A percentile compares a stretch with the other conserved stretches of the same genome.
phyloP scores from a whole-genome alignment of 2,797 vertebrate genomes.

The Bufotes viridis region DNA sequence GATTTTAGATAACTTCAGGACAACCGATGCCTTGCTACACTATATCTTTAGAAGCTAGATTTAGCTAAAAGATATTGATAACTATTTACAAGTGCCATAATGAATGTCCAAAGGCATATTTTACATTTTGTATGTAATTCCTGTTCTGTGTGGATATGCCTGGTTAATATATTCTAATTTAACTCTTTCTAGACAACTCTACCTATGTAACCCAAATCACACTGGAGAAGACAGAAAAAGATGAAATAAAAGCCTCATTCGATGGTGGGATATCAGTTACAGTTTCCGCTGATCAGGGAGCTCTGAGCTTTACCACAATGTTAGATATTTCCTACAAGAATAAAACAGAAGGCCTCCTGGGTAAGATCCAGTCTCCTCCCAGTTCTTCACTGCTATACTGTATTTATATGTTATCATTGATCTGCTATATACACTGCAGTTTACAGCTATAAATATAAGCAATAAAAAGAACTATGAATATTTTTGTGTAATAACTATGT shows the following conservation, averaged over 20 bases:
- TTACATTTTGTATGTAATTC: neutral
- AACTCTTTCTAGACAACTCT: slow-evolving; percentile 42
- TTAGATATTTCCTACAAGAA: slow-evolving; percentile 56
- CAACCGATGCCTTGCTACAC: neutral
- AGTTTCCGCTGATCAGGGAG: slow-evolving; percentile 58
- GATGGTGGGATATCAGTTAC: slow-evolving; percentile 57
- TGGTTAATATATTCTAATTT: neutral
- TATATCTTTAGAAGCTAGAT: neutral
- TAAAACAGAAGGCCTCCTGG: slow-evolving; percentile 62
- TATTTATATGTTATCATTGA: neutral
- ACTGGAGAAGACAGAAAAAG: slow-evolving; percentile 42
- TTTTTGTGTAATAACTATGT: neutral
- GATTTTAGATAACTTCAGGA: too few species aligned
- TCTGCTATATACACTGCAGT: neutral
- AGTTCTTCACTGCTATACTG: neutral
- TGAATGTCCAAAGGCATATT: neutral
- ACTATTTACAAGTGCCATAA: neutral
- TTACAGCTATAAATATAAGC: neutral
- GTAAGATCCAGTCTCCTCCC: slow-evolving; percentile 41
- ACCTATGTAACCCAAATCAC: slow-evolving; percentile 46
- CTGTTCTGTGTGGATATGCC: neutral
- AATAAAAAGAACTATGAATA: too few species aligned
- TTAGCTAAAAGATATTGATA: neutral
- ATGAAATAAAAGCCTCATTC: slow-evolving; percentile 52
- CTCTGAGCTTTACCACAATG: slow-evolving; percentile 56